phyloP scores from a whole-genome alignment of 2,888 invertebrate species.

The Gibbula magus region DNA sequence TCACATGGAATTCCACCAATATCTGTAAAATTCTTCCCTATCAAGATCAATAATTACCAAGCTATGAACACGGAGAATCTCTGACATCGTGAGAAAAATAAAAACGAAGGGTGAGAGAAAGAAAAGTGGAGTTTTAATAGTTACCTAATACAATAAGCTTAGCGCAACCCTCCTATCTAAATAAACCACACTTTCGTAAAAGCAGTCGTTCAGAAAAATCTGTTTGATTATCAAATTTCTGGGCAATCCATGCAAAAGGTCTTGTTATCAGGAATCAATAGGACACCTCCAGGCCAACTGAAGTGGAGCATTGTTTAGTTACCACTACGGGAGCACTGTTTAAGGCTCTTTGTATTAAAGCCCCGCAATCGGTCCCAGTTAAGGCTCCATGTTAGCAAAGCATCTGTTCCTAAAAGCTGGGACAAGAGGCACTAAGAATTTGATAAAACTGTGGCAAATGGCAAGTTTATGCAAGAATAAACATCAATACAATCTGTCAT shows the following conservation, averaged over 20 bases:
- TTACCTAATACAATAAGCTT: slow-evolving; percentile 6
- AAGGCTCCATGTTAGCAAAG: no score
- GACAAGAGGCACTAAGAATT: no score
- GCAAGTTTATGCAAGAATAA: no score
- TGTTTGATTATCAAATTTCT: slow-evolving; percentile 1
- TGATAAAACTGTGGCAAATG: no score
- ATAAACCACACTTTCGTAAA: slow-evolving; percentile 15
- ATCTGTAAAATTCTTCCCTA: not conserved
- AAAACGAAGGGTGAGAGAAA: not conserved
- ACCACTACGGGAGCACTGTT: not conserved
- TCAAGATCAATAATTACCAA: not conserved
- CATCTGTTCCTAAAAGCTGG: no score
- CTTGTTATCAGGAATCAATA: not conserved
- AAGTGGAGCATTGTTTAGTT: not conserved
- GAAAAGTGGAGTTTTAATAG: not conserved
- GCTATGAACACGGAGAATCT: not conserved
- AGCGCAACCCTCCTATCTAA: not conserved
- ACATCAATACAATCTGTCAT: no score
- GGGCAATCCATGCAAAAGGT: not conserved
- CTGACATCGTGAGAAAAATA: slow-evolving; percentile 4
- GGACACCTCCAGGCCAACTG: not conserved
- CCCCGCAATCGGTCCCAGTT: no score
- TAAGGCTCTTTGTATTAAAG: not conserved
- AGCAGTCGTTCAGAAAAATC: not conserved
- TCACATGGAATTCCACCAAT: slow-evolving; percentile 18